These are phyloP conservation scores for Barypeithes pellucidus DNA, from an alignment of 2,888 invertebrate genomes.

Conservation along the genomic window DNA sequence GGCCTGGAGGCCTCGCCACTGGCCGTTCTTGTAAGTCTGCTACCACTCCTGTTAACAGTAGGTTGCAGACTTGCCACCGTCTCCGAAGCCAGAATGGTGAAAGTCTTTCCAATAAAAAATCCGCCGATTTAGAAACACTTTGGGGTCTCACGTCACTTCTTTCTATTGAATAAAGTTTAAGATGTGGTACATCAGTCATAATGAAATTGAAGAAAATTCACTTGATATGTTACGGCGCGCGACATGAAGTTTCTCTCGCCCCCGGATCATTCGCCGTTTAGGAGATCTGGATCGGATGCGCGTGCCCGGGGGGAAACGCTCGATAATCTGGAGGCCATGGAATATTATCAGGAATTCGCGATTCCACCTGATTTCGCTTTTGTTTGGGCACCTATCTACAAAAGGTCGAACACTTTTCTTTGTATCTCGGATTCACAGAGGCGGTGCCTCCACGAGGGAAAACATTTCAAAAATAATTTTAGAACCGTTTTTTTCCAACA, in stretches of 20 bases:
- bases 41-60: constrained; percentile 55
- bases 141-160: constrained; percentile 57
- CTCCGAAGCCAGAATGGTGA: constrained; percentile 70
- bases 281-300: constrained; percentile 7
- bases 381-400: constrained; percentile 38
- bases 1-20: constrained; percentile 58
- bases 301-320: constrained; percentile 31
- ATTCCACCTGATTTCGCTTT: constrained; percentile 36
- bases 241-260: constrained; percentile 64
- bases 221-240: constrained; percentile 66
- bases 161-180: constrained; percentile 60
- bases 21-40: constrained; percentile 62
- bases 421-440: constrained; percentile 26
- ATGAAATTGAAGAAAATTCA: constrained; percentile 63
- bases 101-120: constrained; percentile 60
- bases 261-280: constrained; percentile 45
- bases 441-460: constrained; percentile 1
- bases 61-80: constrained; percentile 65
- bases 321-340: constrained; percentile 43
- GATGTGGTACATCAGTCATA: constrained; percentile 67
- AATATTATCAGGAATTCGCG: constrained; percentile 37
- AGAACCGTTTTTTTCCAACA: too few species aligned
- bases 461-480: neutral
- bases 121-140: constrained; percentile 54
- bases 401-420: constrained; percentile 28